phyloP scores from a whole-genome alignment of 1,140 invertebrate genomes.

The Cherax destructor region DNA sequence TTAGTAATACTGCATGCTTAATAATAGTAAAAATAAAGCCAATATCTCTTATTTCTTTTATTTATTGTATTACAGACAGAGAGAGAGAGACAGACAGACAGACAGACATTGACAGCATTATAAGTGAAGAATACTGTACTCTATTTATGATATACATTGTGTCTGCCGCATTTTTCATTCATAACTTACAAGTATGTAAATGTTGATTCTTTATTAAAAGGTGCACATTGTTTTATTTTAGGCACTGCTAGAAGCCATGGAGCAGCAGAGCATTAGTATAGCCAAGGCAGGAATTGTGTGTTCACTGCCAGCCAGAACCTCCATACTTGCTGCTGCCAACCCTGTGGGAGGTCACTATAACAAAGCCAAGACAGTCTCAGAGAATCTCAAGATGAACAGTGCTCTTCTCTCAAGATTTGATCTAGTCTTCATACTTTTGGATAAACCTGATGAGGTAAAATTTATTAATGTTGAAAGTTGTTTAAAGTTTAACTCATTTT shows the following conservation, averaged over 20 bases:
- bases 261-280: slow-evolving; percentile 93
- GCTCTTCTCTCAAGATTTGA: slow-evolving; percentile 94
- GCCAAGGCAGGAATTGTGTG: slow-evolving; percentile 81
- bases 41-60: too few species aligned
- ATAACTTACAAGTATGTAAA: neutral
- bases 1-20: too few species aligned
- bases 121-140: too few species aligned
- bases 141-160: neutral
- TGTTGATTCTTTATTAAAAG: neutral
- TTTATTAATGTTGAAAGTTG: neutral
- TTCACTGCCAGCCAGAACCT: slow-evolving; percentile 78
- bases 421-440: slow-evolving; percentile 92
- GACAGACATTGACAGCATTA: too few species aligned
- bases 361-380: slow-evolving; percentile 88
- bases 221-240: slow-evolving; percentile 71
- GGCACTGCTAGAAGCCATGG: slow-evolving; percentile 94
- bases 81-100: too few species aligned
- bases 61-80: too few species aligned
- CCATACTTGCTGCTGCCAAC: slow-evolving; percentile 93
- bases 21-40: too few species aligned
- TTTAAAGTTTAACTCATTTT: neutral
- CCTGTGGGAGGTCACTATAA: slow-evolving; percentile 92
- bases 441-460: slow-evolving; percentile 86
- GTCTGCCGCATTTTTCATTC: neutral
- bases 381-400: slow-evolving; percentile 92